Percentiles rank a stretch among this genome's conserved stretches.
These are phyloP conservation scores for Meghimatium bilineatum DNA, from an alignment of 2,888 invertebrate species.

Conservation along the genomic window DNA sequence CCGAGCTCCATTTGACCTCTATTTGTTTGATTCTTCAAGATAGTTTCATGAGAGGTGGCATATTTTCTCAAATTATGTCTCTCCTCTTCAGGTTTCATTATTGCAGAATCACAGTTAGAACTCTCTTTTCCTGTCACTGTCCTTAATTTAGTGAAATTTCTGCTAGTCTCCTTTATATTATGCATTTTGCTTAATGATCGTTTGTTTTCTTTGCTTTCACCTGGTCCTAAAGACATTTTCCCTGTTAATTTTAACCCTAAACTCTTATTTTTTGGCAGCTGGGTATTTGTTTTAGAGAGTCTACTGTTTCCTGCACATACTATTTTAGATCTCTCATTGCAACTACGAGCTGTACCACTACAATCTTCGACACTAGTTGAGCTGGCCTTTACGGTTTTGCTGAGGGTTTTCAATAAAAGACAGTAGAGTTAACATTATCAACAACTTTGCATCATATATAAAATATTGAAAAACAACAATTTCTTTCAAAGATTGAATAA, in stretches of 20 bases:
- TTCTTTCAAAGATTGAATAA: too few species aligned
- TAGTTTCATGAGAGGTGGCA: neutral
- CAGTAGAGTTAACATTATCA: neutral
- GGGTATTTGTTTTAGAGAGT: neutral
- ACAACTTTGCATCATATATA: neutral
- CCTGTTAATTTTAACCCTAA: neutral
- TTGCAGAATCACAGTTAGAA: neutral
- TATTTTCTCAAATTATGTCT: constrained; percentile 12
- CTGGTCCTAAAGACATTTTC: neutral
- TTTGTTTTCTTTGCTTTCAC: constrained; percentile 9
- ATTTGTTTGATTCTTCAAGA: constrained; percentile 1
- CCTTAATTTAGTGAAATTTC: neutral
- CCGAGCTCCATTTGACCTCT: neutral
- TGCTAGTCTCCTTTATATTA: neutral
- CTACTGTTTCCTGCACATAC: neutral
- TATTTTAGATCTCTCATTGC: neutral
- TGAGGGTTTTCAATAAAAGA: neutral
- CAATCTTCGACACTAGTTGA: neutral
- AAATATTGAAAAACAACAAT: neutral
- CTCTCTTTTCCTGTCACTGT: neutral
- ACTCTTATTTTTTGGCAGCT: constrained; percentile 2
- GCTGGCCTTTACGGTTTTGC: neutral
- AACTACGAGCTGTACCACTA: neutral
- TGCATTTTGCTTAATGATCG: neutral
- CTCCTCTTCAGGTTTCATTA: constrained; percentile 2